Evolutionary conservation across 2,113 vertebrate genomes (phyloP).

Genomic region (Serilophus lunatus): DNA sequence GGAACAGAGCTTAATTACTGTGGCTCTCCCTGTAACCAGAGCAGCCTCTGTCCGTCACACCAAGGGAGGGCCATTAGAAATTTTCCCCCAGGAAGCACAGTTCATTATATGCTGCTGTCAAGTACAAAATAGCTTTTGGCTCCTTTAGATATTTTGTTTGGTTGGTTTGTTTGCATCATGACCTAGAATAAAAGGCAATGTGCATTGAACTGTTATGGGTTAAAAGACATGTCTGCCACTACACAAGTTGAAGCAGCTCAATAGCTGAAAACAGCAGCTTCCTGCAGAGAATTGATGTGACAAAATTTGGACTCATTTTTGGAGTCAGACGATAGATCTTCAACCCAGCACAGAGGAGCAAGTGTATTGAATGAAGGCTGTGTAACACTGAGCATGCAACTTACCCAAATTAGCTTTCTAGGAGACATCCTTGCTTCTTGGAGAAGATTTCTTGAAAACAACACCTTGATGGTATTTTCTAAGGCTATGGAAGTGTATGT

Average conservation of each 20-base stretch:
- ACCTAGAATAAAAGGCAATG: background rate
- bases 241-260: conserved; percentile 19
- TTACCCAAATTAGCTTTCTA: background rate
- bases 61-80: background rate
- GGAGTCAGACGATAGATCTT: background rate
- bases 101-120: background rate
- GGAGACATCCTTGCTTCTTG: background rate
- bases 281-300: conserved; percentile 27
- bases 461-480: background rate
- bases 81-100: background rate
- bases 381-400: background rate
- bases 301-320: conserved; percentile 23
- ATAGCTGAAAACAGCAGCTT: conserved; percentile 27
- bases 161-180: background rate
- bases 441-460: conserved; percentile 3
- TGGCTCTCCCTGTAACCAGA: background rate
- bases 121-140: background rate
- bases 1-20: background rate
- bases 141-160: background rate
- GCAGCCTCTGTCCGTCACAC: background rate
- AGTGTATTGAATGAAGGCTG: background rate
- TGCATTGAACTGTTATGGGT: conserved; percentile 1
- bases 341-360: background rate
- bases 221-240: background rate
- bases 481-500: background rate